Evolutionary conservation across 2,888 invertebrate species (phyloP), one percentile per base, ranked within the genome.

Genomic region (Gari tellinella): DNA sequence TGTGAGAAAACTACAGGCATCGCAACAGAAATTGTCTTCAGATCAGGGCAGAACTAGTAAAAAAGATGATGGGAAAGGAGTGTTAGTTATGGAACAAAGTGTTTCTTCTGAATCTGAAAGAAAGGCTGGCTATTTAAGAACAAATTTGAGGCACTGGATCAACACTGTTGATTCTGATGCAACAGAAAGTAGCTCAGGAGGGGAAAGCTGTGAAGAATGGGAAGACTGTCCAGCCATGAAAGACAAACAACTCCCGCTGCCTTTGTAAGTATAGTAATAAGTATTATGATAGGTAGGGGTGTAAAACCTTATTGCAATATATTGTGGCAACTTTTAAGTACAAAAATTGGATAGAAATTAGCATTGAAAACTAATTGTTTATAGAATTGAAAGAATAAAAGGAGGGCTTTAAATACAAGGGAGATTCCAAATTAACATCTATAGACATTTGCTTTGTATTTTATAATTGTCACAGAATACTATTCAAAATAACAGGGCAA

Each of bases 131-230:
- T 94, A 95, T 19, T 91, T 97, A 74, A 94, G 94, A 55, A 94
- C 95, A 0, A 96, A 96, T 90, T 92, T 97, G 82, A 94, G 94
- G 26, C 93, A 95, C 77, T 94, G 97, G 64, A 95, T 96, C 90
- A 93, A 94, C 70, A 95, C 95, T 85, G 93, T 97, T 78, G 98
- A 98, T 92, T 97, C 97, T 1, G 98, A 98, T 93, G 97, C 96
- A 40, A 98, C 98, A 0, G 97, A 95, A 17, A 97, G 97, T 73
- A 97, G 97, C 89, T 97, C 97, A 17, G 98, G 97, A 60, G 97
- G 97, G 38, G 98, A 98, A 92, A 97, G 97, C 88, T 96, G 96
- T 92, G 97, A 98, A 93, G 97, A 98, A 92, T 94, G 95, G 63
- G 90, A 91, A 25, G 65, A 67, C 48, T 72, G 76, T 41, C 69